A percentile compares a stretch with the other conserved stretches of the same genome.
These are phyloP conservation scores for Carassius auratus DNA, from an alignment of 2,113 vertebrate genomes.

Conservation along the genomic window DNA sequence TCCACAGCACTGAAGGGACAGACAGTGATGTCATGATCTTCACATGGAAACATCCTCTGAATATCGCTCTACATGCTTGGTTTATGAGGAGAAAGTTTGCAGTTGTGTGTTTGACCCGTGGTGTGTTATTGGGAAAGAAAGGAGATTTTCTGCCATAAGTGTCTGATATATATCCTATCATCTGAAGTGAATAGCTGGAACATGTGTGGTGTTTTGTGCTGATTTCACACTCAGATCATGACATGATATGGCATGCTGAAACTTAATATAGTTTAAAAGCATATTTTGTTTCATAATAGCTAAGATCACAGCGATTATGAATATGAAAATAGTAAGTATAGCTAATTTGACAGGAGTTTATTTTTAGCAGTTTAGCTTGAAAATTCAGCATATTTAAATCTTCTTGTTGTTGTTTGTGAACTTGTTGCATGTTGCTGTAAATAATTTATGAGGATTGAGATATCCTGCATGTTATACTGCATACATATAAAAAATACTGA, in stretches of 20 bases:
- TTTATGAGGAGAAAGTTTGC: neutral
- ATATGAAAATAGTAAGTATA: neutral
- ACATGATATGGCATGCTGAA: neutral
- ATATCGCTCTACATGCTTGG: neutral
- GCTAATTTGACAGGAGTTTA: neutral
- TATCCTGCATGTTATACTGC: neutral
- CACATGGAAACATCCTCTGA: neutral
- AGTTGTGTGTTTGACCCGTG: neutral
- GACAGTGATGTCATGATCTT: conserved; percentile 40
- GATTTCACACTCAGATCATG: neutral
- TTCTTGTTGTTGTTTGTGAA: neutral
- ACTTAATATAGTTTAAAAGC: neutral
- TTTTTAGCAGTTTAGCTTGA: neutral
- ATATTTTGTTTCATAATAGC: neutral
- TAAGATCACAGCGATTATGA: neutral
- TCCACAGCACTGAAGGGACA: neutral
- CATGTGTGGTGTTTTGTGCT: neutral
- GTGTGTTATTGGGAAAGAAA: neutral
- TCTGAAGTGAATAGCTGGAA: neutral
- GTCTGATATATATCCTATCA: neutral
- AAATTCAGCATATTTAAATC: neutral
- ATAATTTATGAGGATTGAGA: neutral
- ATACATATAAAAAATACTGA: too few relatives aligned
- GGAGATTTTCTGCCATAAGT: neutral
- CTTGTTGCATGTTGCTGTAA: neutral